phyloP scores from a whole-genome alignment of 2,113 vertebrate species.

The Australoheros scitulus region DNA sequence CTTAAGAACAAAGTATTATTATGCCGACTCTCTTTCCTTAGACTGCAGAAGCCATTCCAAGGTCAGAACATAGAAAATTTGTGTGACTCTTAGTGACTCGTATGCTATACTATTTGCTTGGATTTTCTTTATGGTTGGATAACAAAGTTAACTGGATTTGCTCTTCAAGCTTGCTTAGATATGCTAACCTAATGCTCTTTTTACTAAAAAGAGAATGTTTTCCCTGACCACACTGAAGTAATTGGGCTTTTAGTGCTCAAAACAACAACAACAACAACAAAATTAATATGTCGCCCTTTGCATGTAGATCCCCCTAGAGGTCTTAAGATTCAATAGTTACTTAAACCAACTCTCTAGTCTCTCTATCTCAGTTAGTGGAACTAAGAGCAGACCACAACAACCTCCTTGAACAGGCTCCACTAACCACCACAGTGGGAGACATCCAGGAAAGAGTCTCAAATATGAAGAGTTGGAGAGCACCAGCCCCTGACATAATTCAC shows the following conservation, averaged over 20 bases:
- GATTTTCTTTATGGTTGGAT: background rate
- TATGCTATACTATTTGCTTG: background rate
- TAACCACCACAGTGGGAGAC: too few relatives aligned
- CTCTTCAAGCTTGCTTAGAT: background rate
- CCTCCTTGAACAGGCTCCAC: too few relatives aligned
- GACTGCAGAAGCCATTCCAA: background rate
- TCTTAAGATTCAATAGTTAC: background rate
- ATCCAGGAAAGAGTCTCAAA: too few relatives aligned
- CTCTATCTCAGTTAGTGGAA: too few relatives aligned
- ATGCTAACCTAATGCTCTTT: background rate
- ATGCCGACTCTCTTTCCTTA: conserved; percentile 1
- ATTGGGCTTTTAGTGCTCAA: background rate
- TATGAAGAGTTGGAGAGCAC: too few relatives aligned
- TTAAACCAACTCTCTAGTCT: background rate
- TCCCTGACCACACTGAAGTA: background rate
- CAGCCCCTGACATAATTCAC: too few relatives aligned
- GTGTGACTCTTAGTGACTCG: background rate
- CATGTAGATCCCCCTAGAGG: background rate
- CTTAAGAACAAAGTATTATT: conserved; percentile 9
- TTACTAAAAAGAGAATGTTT: background rate
- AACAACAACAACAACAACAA: background rate
- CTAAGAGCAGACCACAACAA: too few relatives aligned
- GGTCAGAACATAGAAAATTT: background rate
- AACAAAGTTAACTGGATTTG: background rate
- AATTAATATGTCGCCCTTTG: background rate